A percentile compares a stretch with the other conserved stretches of the same genome.
These are phyloP conservation scores for Hetaerina americana DNA, from an alignment of 1,140 invertebrate genomes.

Conservation along the genomic window DNA sequence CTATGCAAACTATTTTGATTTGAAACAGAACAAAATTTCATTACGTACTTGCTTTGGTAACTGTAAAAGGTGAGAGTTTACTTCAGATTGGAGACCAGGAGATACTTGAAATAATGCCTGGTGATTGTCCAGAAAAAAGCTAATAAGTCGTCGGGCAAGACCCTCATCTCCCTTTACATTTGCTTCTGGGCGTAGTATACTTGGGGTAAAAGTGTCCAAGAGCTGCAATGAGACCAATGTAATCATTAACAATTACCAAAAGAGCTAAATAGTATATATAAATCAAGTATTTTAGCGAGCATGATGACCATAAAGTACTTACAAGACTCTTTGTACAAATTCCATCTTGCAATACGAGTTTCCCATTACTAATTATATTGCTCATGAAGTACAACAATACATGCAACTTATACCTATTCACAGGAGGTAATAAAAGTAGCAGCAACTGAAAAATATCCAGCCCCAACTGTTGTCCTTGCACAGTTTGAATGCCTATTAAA, in stretches of 20 bases:
- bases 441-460: neutral
- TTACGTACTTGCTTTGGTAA: neutral
- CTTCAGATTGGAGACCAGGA: slow-evolving; percentile 1
- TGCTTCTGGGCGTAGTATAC: neutral
- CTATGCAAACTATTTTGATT: no score
- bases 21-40: no score
- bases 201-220: slow-evolving; percentile 2
- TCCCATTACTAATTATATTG: neutral
- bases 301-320: neutral
- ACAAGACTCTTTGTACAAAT: neutral
- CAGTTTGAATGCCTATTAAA: neutral
- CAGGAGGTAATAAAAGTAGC: neutral
- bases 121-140: slow-evolving; percentile 4
- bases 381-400: neutral
- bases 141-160: slow-evolving; percentile 1
- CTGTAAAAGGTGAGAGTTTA: neutral
- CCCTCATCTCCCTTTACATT: neutral
- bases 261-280: no score
- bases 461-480: neutral
- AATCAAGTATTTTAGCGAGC: no score
- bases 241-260: no score
- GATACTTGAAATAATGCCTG: slow-evolving; percentile 1
- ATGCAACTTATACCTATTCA: neutral
- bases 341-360: neutral
- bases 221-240: neutral